Conservation (phyloP, 1,140 invertebrate genomes). For the Notospermus geniculatus region DNA sequence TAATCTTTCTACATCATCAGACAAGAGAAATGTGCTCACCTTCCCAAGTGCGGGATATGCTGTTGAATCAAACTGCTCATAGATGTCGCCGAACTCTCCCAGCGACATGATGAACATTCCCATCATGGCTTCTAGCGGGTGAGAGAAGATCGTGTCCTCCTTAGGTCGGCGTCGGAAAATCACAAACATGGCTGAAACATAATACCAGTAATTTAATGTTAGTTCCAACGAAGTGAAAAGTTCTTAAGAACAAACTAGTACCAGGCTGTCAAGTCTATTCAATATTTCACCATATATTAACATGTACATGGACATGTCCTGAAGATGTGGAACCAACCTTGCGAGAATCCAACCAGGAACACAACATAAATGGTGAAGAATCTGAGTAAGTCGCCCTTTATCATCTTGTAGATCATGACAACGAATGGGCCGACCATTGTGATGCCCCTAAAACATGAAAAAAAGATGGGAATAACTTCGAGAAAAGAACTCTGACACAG, state of each 20-base stretch:
- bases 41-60: conserved; percentile 66
- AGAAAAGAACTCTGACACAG: no score
- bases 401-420: conserved; percentile 99
- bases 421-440: conserved; percentile 98
- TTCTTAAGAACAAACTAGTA: not conserved
- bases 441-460: conserved; percentile 72
- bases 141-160: conserved; percentile 50
- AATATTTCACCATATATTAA: no score
- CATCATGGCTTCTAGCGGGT: conserved; percentile 87
- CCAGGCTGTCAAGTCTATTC: not conserved
- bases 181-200: conserved; percentile 48
- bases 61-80: conserved; percentile 81
- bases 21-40: no score
- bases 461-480: no score
- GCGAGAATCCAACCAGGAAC: conserved; percentile 96
- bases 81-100: conserved; percentile 94
- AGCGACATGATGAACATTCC: conserved; percentile 98
- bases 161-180: conserved; percentile 40
- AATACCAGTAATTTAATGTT: conserved; percentile 6
- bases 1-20: no score
- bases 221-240: not conserved
- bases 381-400: conserved; percentile 90
- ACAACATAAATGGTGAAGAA: conserved; percentile 96
- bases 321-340: conserved; percentile 66
- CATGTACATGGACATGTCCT: conserved; percentile 12